A percentile compares a stretch with the other conserved stretches of the same genome.
phyloP scores from a whole-genome alignment of 2,113 vertebrate species.

The Gobio gobio region DNA sequence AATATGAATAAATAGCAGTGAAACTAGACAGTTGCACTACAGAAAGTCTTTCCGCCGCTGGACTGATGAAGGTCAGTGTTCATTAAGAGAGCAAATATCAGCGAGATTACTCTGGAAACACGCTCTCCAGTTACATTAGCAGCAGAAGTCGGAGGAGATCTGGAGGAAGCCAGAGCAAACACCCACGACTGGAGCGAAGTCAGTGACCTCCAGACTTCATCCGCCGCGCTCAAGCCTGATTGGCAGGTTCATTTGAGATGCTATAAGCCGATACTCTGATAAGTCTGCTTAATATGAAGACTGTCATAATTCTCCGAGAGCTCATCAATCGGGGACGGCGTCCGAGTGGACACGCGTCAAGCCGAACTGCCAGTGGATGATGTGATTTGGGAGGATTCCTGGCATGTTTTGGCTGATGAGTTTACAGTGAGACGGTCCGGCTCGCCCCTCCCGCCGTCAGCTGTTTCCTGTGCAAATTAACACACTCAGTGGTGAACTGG shows the following conservation, averaged over 20 bases:
- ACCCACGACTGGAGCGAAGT: neutral
- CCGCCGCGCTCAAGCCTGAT: constrained; percentile 79
- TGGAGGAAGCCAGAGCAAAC: constrained; percentile 51
- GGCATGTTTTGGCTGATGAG: constrained; percentile 53
- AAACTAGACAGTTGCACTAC: neutral
- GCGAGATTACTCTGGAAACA: constrained; percentile 71
- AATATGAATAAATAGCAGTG: no score
- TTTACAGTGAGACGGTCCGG: neutral
- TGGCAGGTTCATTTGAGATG: constrained; percentile 84
- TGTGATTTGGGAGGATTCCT: constrained; percentile 56
- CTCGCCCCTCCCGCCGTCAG: constrained; percentile 81
- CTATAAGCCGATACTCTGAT: constrained; percentile 78
- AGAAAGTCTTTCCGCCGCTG: constrained; percentile 69
- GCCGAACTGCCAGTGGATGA: neutral
- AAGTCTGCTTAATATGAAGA: constrained; percentile 83
- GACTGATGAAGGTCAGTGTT: constrained; percentile 72
- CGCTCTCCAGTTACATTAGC: constrained; percentile 57
- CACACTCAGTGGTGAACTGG: constrained; percentile 97
- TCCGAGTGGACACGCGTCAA: neutral
- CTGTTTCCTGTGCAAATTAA: constrained; percentile 97
- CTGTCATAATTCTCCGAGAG: constrained; percentile 77
- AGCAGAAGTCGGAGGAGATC: constrained; percentile 62
- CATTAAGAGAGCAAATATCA: constrained; percentile 81
- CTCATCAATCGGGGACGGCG: constrained; percentile 72
- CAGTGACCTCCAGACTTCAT: constrained; percentile 80